Evolutionary conservation across 1,140 invertebrate species (phyloP), one percentile per base, ranked within the genome.

Genomic region (Papilio polytes): DNA sequence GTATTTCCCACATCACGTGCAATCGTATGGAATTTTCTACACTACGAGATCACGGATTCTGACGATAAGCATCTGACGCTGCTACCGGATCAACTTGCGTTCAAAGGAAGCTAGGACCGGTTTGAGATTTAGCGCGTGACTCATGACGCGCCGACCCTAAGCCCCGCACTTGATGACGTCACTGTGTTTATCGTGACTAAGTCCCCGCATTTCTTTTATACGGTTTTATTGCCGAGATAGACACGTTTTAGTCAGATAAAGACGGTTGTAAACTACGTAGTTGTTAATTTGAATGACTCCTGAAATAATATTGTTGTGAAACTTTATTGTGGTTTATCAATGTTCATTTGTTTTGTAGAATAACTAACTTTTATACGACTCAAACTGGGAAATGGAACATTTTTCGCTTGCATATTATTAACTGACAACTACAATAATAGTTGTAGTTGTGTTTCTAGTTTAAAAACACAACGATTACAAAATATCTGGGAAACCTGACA

Each of bases 61-160:
- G n/a, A 44, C 41, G 73, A 74, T 74, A 74, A 46, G 18, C 41
- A 74, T 74, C 73, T 74, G 18, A 74, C 73, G 73, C 41, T 46
- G 41, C 73, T 74, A 74, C 73, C 44, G 73, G 20, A 74, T 74
- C 41, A 20, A 44, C 41, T 44, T n/a, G 73, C n/a, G 36, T 74
- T 44, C 73, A 26, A 46, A 74, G 41, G 73, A 74, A 74, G 3
- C 41, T 8, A 36, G 41, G 41, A 74, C 73, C 73, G 41, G 73
- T 74, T 74, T 74, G 73, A 48, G 73, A 44, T 48, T 74, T 44
- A 74, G 36, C 73, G 41, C 36, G 73, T 74, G 73, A 74, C 36
- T 44, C 73, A 74, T 74, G 73, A 74, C 73, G 73, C 44, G 41
- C 48, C 73, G 59, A 63, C 44, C 73, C 73, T 44, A 46, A 74